These are phyloP conservation scores for Phalera bucephala DNA, from an alignment of 2,888 invertebrate species.

Conservation along the genomic window DNA sequence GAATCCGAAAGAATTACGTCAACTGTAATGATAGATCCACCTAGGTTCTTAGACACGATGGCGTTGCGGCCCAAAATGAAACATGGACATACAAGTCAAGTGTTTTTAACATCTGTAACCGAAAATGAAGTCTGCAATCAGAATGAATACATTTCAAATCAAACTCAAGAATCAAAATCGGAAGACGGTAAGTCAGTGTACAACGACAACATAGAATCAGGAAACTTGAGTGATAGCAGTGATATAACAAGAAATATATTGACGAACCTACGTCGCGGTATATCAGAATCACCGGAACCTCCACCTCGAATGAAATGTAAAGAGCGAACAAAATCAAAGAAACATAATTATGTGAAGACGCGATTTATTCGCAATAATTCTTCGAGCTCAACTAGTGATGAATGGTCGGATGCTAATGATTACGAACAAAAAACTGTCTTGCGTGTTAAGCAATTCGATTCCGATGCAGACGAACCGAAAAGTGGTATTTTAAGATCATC, in stretches of 20 bases:
- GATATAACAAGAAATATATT: conserved; percentile 70
- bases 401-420: conserved; percentile 76
- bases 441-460: conserved; percentile 72
- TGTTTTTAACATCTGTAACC: conserved; percentile 78
- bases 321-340: conserved; percentile 65
- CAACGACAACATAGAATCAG: conserved; percentile 53
- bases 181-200: conserved; percentile 10
- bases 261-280: conserved; percentile 63
- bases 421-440: conserved; percentile 73
- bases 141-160: conserved; percentile 28
- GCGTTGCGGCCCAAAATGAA: conserved; percentile 87
- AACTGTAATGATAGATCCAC: conserved; percentile 71
- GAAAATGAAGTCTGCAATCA: conserved; percentile 48
- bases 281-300: conserved; percentile 75
- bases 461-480: conserved; percentile 69
- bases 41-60: conserved; percentile 92
- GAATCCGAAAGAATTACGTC: conserved; percentile 70
- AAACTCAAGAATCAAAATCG: conserved; percentile 3
- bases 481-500: conserved; percentile 39
- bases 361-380: conserved; percentile 74
- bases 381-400: conserved; percentile 76
- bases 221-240: conserved; percentile 70
- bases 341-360: conserved; percentile 78
- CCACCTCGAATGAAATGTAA: conserved; percentile 70
- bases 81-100: conserved; percentile 84